Conservation (phyloP, 2,113 vertebrate genomes). For the Takifugu bimaculatus region DNA sequence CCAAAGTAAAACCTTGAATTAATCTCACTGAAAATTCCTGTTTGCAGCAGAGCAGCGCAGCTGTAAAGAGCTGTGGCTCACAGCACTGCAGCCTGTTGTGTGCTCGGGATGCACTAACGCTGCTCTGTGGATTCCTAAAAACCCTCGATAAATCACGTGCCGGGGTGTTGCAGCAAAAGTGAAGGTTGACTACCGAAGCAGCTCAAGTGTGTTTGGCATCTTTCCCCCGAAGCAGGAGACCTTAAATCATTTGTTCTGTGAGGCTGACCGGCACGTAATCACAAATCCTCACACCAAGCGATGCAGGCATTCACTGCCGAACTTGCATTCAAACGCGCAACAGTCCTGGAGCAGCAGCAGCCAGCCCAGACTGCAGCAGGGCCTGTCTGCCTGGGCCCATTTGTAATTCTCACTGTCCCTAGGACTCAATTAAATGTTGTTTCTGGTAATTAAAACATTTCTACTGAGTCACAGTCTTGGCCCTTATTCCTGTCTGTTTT, state of each 20-base stretch:
- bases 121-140: no score
- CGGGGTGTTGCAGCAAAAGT: no score
- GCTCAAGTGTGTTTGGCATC: slow-evolving; percentile 10
- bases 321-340: slow-evolving; percentile 31
- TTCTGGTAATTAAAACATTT: slow-evolving; percentile 63
- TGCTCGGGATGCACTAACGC: no score
- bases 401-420: slow-evolving; percentile 33
- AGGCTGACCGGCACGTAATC: slow-evolving; percentile 6
- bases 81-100: no score
- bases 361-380: slow-evolving; percentile 17
- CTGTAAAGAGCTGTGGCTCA: no score
- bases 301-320: slow-evolving; percentile 15
- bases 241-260: slow-evolving; percentile 21
- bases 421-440: slow-evolving; percentile 53
- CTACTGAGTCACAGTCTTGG: slow-evolving; percentile 24
- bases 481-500: not conserved
- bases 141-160: no score
- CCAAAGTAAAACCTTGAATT: not conserved
- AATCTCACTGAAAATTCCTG: no score
- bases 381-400: slow-evolving; percentile 24
- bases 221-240: slow-evolving; percentile 15
- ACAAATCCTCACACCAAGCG: not conserved
- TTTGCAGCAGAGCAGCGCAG: no score
- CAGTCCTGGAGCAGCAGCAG: slow-evolving; percentile 14
- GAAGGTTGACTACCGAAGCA: no score